phyloP scores from a whole-genome alignment of 2,888 invertebrate species.

The Netelia inedita region DNA sequence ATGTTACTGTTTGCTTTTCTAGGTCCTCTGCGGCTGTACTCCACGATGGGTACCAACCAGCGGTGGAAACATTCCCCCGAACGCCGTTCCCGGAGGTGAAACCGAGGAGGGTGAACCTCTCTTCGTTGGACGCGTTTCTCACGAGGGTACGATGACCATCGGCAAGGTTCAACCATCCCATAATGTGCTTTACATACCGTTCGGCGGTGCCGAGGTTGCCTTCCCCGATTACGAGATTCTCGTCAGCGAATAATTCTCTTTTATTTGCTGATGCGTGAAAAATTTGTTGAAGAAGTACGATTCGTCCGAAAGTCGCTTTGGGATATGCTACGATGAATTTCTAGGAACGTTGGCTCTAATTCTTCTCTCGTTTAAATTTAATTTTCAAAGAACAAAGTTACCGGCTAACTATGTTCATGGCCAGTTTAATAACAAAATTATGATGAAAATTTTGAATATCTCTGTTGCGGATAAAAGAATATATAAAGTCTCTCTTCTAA shows the following conservation, averaged over 20 bases:
- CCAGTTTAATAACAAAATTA: no score
- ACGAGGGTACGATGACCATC: slow-evolving; percentile 91
- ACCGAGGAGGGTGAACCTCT: slow-evolving; percentile 92
- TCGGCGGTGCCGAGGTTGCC: slow-evolving; percentile 91
- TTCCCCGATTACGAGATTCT: slow-evolving; percentile 94
- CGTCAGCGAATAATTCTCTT: slow-evolving; percentile 83
- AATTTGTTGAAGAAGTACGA: slow-evolving; percentile 27
- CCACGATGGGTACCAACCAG: slow-evolving; percentile 87
- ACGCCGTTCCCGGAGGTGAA: slow-evolving; percentile 90
- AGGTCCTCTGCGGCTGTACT: slow-evolving; percentile 84
- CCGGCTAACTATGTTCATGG: slow-evolving; percentile 29
- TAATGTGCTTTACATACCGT: slow-evolving; percentile 93
- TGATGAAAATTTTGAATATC: neutral
- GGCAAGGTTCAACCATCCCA: slow-evolving; percentile 95
- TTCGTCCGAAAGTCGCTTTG: slow-evolving; percentile 43
- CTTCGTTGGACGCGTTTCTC: slow-evolving; percentile 91
- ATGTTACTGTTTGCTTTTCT: no score
- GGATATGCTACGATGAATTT: slow-evolving; percentile 52
- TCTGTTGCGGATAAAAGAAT: neutral
- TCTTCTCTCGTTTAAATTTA: neutral
- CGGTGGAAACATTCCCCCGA: slow-evolving; percentile 89
- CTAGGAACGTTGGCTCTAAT: slow-evolving; percentile 11
- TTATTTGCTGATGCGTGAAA: neutral
- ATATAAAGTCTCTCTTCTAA: neutral
- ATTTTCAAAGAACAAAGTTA: slow-evolving; percentile 27